phyloP scores from a whole-genome alignment of 2,888 invertebrate species.

The Scrobipalpa atriplicella region DNA sequence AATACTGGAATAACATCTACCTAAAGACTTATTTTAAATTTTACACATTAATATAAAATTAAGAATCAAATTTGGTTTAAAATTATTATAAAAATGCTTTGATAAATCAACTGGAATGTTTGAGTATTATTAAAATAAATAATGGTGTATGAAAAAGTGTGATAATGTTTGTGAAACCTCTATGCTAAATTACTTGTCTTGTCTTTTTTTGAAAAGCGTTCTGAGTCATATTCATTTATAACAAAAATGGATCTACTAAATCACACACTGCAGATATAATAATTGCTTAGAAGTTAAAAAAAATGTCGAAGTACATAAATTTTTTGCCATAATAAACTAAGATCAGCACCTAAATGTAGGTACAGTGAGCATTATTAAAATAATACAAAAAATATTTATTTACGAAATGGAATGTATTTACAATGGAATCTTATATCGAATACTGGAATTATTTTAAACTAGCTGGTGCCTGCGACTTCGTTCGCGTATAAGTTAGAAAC shows the following conservation, averaged over 20 bases:
- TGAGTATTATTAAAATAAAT: no score
- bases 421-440: constrained; percentile 72
- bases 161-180: no score
- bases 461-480: no score
- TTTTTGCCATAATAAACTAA: background rate
- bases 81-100: background rate
- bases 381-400: constrained; percentile 43
- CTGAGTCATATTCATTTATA: background rate
- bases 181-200: no score
- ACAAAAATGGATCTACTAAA: background rate
- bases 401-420: constrained; percentile 57
- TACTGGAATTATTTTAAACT: constrained; percentile 58
- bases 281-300: background rate
- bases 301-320: background rate
- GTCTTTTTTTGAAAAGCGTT: no score
- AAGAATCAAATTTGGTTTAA: constrained; percentile 32
- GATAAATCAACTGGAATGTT: background rate
- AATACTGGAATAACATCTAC: constrained; percentile 35
- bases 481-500: no score
- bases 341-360: constrained; percentile 26
- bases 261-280: background rate
- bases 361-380: constrained; percentile 45
- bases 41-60: constrained; percentile 35
- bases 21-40: constrained; percentile 31
- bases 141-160: no score